Percentiles rank a stretch among this genome's conserved stretches.
Conservation (phyloP, 2,888 invertebrate genomes). For the Chloromyia formosa region DNA sequence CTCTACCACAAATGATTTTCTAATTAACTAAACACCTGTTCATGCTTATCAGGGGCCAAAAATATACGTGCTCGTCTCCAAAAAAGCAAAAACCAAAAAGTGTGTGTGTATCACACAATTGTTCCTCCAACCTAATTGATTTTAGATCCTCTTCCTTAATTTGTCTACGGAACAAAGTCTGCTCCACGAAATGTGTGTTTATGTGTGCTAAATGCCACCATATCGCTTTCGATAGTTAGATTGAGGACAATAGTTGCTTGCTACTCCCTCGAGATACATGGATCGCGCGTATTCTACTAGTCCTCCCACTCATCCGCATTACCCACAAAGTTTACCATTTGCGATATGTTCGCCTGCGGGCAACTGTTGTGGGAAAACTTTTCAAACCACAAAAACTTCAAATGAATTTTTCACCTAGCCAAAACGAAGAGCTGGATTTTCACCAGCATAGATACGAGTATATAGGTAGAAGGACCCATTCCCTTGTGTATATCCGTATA, state of each 20-base stretch:
- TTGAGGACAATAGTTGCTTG: no score
- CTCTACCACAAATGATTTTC: neutral
- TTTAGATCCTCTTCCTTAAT: slow-evolving; percentile 1
- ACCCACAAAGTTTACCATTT: no score
- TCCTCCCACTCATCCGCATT: no score
- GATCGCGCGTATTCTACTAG: no score
- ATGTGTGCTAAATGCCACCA: no score
- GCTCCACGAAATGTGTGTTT: neutral
- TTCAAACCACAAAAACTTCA: slow-evolving; percentile 22
- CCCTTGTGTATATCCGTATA: no score
- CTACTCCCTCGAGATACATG: no score
- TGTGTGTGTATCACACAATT: neutral
- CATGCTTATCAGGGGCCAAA: neutral
- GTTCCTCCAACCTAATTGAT: slow-evolving; percentile 5
- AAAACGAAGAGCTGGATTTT: neutral
- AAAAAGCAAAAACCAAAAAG: no score
- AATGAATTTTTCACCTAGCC: slow-evolving; percentile 26
- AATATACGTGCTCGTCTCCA: no score
- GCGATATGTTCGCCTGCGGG: neutral
- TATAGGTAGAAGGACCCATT: no score
- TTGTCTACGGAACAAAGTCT: neutral
- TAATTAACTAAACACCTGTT: slow-evolving; percentile 1
- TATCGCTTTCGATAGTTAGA: no score
- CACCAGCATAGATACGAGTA: neutral
- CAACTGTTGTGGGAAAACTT: slow-evolving; percentile 1